These are phyloP conservation scores for Amazona finschi DNA, from an alignment of 2,797 vertebrate genomes.

Conservation along the genomic window DNA sequence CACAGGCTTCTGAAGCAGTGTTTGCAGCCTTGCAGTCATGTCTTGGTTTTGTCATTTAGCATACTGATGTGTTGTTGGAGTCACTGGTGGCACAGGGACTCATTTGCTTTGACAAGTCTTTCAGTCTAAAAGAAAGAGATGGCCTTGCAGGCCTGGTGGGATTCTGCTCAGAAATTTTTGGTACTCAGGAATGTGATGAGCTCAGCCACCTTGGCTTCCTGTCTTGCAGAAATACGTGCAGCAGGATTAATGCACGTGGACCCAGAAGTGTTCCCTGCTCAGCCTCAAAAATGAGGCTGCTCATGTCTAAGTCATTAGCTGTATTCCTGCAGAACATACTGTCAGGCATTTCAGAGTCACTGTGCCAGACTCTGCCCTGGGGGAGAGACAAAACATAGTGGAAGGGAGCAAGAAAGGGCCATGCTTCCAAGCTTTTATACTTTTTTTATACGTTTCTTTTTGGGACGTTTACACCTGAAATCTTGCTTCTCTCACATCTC, in stretches of 20 bases:
- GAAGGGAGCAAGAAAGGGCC: background rate
- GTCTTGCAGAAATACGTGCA: slow-evolving; percentile 36
- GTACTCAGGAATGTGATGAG: slow-evolving; percentile 43
- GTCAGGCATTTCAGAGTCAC: background rate
- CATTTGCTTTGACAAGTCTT: slow-evolving; percentile 18
- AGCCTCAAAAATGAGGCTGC: slow-evolving; percentile 23
- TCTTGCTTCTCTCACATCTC: background rate
- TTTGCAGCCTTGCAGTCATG: slow-evolving; percentile 32
- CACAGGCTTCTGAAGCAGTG: slow-evolving; percentile 36
- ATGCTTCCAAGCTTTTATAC: background rate
- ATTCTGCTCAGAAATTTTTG: background rate
- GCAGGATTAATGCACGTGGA: background rate
- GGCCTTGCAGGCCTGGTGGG: background rate
- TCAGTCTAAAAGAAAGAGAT: slow-evolving; percentile 3
- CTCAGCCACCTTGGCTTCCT: slow-evolving; percentile 51
- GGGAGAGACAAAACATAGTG: background rate
- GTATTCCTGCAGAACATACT: slow-evolving; percentile 4
- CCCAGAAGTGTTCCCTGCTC: slow-evolving; percentile 25
- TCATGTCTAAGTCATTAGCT: slow-evolving; percentile 30
- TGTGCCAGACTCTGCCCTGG: slow-evolving; percentile 11
- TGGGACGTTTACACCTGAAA: background rate
- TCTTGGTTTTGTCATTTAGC: slow-evolving; percentile 58
- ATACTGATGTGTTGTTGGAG: slow-evolving; percentile 12
- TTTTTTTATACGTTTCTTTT: background rate
- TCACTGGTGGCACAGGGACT: slow-evolving; percentile 3